Evolutionary conservation across 2,888 invertebrate species (phyloP), one percentile per base, ranked within the genome.

Genomic region (Choristoneura rosaceana): DNA sequence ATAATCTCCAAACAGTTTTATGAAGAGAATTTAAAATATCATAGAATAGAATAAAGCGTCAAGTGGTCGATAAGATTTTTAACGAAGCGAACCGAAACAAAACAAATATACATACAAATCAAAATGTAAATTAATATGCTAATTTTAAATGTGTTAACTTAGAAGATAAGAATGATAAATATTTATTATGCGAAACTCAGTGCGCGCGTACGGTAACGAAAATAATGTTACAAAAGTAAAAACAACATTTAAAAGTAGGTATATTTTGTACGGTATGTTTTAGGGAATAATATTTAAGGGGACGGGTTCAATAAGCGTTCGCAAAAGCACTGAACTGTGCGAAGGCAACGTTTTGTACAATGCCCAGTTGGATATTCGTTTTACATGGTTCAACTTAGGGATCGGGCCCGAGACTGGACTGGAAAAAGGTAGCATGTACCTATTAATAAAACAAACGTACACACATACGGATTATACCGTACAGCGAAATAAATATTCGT

Each of bases 181-280:
- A 50, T 60, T 43, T 71, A 52, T 66, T n/a, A 25, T 55, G 50
- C 25, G 81, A 79, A 88, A 87, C 89, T 88, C 91, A 90, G 90
- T 89, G 88, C 88, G 86, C 85, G 82, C 81, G 47, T 64, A 73
- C 59, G 64, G 64, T 60, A 64, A 64, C 67, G 15, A 59, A 73
- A 59, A 64, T 59, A 63, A 67, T 41, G 69, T 58, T 52, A 75
- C 63, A 74, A 65, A 76, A 70, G 74, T 55, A 73, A 69, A 55
- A 63, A 64, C 59, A 58, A 55, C 62, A 61, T 47, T 60, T 45
- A 62, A 58, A 52, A 15, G 34, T n/a, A n/a, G n/a, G n/a, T 47
- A n/a, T 14, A 10, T 64, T 64, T 50, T 17, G 61, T 12, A 59
- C 34, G 15, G 55, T 58, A 63, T 33, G 12, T 41, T 33, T 34